Conservation (phyloP, 2,113 vertebrate species). For the Myotis lucifugus region DNA sequence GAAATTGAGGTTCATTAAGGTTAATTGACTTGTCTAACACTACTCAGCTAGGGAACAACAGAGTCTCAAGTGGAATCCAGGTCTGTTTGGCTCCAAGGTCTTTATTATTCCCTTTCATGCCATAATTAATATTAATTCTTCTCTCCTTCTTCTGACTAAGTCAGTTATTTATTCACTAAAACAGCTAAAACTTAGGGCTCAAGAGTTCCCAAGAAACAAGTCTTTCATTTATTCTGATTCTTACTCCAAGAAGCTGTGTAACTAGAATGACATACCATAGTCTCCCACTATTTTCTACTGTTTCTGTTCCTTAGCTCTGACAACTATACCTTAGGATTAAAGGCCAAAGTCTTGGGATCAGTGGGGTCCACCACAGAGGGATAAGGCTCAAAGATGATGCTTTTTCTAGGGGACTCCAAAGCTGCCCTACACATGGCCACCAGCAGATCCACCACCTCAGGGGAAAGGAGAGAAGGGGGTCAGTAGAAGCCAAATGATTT, state of each 20-base stretch:
- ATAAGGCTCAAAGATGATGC: conserved; percentile 99
- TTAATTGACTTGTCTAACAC: conserved; percentile 5
- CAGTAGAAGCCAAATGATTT: background rate
- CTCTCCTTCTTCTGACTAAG: conserved; percentile 24
- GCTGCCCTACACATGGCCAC: conserved; percentile 99
- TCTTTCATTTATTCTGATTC: background rate
- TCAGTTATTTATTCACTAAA: background rate
- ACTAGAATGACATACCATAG: background rate
- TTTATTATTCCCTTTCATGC: background rate
- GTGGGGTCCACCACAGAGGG: conserved; percentile 98
- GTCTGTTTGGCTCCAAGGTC: background rate
- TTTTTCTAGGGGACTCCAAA: conserved; percentile 97
- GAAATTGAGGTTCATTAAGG: background rate
- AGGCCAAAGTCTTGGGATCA: conserved; percentile 98
- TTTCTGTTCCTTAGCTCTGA: background rate
- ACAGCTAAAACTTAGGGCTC: background rate
- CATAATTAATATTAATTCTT: background rate
- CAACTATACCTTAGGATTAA: conserved; percentile 96
- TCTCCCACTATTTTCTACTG: background rate
- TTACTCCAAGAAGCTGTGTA: background rate
- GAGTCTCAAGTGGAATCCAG: background rate
- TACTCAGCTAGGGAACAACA: background rate
- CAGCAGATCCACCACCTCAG: conserved; percentile 96
- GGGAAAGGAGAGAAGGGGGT: background rate
- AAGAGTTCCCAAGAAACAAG: conserved; percentile 14